Conservation (phyloP, 2,797 vertebrate genomes). For the Caiman crocodilus region DNA sequence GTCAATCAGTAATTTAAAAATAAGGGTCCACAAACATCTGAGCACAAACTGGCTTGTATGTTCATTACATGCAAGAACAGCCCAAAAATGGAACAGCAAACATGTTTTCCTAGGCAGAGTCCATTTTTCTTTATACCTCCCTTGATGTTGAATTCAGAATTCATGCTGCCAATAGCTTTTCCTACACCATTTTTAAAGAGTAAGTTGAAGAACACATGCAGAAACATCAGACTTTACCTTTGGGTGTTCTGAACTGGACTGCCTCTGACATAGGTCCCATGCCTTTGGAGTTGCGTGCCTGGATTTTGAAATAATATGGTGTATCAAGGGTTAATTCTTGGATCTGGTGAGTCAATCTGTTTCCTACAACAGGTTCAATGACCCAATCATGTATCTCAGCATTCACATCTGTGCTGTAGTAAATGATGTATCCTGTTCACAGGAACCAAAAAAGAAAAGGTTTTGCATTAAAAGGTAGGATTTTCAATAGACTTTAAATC, state of each 20-base stretch:
- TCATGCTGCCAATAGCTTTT: neutral
- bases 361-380: conserved; percentile 96
- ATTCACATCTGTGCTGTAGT: conserved; percentile 97
- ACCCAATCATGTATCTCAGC: conserved; percentile 99
- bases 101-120: neutral
- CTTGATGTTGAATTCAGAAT: neutral
- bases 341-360: conserved; percentile 97
- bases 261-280: conserved; percentile 99
- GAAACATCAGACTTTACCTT: conserved; percentile 82
- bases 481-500: fast-evolving
- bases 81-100: neutral
- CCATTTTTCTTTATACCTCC: neutral
- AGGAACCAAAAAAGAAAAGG: neutral
- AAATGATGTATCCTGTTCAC: conserved; percentile 94
- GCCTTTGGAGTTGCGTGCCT: conserved; percentile 98
- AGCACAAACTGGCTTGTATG: neutral
- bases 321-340: conserved; percentile 98
- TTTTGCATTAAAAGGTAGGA: neutral
- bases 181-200: neutral
- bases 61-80: neutral
- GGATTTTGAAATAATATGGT: conserved; percentile 98
- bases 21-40: neutral
- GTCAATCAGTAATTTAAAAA: neutral
- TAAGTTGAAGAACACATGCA: neutral
- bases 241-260: conserved; percentile 96